These are phyloP conservation scores for Mus musculus DNA, from an alignment of 2,113 vertebrate species.

Conservation along the genomic window DNA sequence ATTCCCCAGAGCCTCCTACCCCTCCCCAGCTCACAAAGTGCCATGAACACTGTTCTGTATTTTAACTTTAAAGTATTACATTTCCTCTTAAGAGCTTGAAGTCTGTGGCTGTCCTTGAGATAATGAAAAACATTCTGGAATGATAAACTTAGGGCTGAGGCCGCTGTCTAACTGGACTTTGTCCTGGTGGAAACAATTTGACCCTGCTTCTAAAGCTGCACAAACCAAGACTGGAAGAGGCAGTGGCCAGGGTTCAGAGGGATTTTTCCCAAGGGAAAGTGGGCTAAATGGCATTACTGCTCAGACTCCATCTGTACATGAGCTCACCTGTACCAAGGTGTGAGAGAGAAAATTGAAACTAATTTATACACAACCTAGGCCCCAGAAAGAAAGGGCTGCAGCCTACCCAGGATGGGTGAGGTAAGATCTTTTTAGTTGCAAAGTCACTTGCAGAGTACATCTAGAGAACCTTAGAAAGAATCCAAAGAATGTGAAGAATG, in stretches of 20 bases:
- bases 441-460: not conserved
- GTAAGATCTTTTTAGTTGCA: not conserved
- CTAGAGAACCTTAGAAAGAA: not conserved
- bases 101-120: not conserved
- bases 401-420: accelerated
- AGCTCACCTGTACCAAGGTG: not conserved
- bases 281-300: not conserved
- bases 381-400: not conserved
- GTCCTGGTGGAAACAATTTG: not conserved
- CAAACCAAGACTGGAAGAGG: accelerated
- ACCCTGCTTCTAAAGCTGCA: not conserved
- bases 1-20: not conserved
- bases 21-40: not conserved
- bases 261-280: not conserved
- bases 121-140: not conserved
- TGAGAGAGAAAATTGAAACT: not conserved
- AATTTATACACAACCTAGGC: not conserved
- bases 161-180: not conserved
- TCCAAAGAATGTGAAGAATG: not conserved
- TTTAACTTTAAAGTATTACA: conserved; percentile 5
- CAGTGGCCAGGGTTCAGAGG: not conserved
- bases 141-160: not conserved
- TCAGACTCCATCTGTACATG: not conserved
- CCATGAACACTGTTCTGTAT: not conserved
- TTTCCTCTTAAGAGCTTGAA: not conserved